Conservation (phyloP, 2,797 vertebrate genomes). For the Lepus oiostolus region DNA sequence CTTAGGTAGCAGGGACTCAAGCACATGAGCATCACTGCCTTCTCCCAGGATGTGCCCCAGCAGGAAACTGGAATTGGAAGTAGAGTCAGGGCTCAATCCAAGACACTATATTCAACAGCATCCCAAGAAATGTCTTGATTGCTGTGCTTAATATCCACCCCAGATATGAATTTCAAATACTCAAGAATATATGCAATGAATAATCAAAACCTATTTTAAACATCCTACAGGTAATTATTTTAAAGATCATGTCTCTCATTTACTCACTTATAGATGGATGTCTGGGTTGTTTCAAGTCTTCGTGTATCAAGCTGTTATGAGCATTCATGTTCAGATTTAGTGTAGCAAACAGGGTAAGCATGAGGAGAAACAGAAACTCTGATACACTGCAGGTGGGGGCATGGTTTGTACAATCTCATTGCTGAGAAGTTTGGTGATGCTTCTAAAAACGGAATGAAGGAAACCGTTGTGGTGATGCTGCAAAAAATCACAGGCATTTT, state of each 20-base stretch:
- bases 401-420: neutral
- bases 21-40: too few relatives aligned
- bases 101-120: too few relatives aligned
- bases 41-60: too few relatives aligned
- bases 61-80: too few relatives aligned
- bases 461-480: neutral
- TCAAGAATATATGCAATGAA: neutral
- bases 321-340: neutral
- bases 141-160: too few relatives aligned
- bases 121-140: too few relatives aligned
- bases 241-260: neutral
- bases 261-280: neutral
- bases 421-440: neutral
- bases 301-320: neutral
- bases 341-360: neutral
- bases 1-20: too few relatives aligned
- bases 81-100: too few relatives aligned
- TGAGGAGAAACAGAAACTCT: neutral
- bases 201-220: neutral
- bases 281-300: neutral
- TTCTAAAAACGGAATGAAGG: neutral
- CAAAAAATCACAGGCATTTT: neutral
- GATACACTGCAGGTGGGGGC: too few relatives aligned
- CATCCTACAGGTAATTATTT: neutral
- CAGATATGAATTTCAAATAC: too few relatives aligned